Percentiles rank a stretch among this genome's conserved stretches.
phyloP scores from a whole-genome alignment of 1,140 invertebrate genomes.

The Oncopodura yosiiana region DNA sequence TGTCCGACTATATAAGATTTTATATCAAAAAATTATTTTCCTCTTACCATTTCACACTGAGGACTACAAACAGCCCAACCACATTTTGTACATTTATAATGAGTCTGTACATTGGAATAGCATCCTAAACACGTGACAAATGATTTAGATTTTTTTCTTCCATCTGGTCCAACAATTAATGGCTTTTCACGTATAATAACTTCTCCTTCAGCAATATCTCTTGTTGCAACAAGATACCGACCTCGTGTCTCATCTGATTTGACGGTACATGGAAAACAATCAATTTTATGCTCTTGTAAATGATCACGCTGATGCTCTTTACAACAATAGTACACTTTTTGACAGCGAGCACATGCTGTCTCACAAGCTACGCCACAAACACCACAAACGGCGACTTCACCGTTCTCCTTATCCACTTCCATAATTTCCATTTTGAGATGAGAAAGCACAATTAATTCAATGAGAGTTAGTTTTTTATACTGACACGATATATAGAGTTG shows the following conservation, averaged over 20 bases:
- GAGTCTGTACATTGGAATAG: conserved; percentile 17
- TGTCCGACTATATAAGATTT: neutral
- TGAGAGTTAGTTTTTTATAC: too few species aligned
- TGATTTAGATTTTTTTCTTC: conserved; percentile 11
- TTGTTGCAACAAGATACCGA: conserved; percentile 18
- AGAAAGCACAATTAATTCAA: too few species aligned
- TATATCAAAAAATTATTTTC: neutral
- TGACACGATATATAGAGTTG: too few species aligned
- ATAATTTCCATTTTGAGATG: too few species aligned
- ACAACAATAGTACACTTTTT: conserved; percentile 21
- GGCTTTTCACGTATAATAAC: conserved; percentile 24
- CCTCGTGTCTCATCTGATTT: conserved; percentile 10
- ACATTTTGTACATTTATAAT: conserved; percentile 31
- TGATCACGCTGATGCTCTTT: conserved; percentile 20
- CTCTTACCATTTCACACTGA: conserved; percentile 27
- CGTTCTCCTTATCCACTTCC: too few species aligned
- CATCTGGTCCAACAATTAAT: conserved; percentile 21
- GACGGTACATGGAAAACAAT: conserved; percentile 19
- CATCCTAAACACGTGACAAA: conserved; percentile 24
- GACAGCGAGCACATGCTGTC: conserved; percentile 18
- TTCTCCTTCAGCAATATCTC: conserved; percentile 25
- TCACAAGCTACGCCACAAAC: conserved; percentile 8
- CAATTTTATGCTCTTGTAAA: conserved; percentile 15
- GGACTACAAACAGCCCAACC: conserved; percentile 25
- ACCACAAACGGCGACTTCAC: neutral